These are phyloP conservation scores for Montifringilla adamsi DNA, from an alignment of 2,113 vertebrate genomes.

Conservation along the genomic window DNA sequence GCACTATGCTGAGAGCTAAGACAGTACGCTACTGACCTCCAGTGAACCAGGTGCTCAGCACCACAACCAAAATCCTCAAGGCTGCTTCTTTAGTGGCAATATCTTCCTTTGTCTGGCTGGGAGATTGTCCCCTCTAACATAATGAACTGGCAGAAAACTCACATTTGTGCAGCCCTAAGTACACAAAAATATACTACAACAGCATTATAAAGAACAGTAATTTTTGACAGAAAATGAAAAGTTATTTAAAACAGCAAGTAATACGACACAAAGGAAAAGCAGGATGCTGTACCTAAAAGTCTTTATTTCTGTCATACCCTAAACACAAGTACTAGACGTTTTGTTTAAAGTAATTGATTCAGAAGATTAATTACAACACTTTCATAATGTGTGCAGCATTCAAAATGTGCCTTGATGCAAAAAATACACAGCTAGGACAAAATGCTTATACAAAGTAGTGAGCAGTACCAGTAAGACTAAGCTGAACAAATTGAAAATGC, in stretches of 20 bases:
- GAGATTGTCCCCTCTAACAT: background rate
- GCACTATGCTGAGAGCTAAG: background rate
- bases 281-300: background rate
- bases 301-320: background rate
- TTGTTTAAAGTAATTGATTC: background rate
- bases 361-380: background rate
- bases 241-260: background rate
- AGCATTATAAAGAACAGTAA: background rate
- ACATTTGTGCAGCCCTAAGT: background rate
- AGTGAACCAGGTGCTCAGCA: background rate
- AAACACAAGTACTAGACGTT: background rate
- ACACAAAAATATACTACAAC: background rate
- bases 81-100: background rate
- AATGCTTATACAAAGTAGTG: background rate
- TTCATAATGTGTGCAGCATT: background rate
- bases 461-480: background rate
- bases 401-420: background rate
- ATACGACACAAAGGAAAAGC: background rate
- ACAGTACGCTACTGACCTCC: background rate
- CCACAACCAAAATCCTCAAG: background rate
- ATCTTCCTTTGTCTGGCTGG: background rate
- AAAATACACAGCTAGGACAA: background rate
- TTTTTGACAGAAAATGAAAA: background rate
- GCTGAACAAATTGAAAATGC: background rate
- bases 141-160: background rate